phyloP scores from a whole-genome alignment of 2,888 invertebrate species.

The Schizotus pectinicornis region DNA sequence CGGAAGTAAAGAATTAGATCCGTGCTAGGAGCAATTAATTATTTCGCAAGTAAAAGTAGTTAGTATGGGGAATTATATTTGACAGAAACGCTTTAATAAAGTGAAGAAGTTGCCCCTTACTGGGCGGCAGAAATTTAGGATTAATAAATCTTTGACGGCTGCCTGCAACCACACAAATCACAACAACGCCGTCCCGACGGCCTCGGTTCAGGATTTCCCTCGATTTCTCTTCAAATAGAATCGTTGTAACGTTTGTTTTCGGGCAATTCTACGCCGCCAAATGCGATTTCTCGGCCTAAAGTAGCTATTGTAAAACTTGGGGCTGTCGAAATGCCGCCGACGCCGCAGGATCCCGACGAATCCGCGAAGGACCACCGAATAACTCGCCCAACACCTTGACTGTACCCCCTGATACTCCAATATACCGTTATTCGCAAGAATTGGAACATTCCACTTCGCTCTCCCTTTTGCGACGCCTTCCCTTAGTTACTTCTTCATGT shows the following conservation, averaged over 20 bases:
- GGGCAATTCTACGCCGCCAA: conserved; percentile 35
- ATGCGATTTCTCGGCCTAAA: conserved; percentile 34
- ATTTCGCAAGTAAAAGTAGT: conserved; percentile 21
- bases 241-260: conserved; percentile 40
- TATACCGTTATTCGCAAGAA: conserved; percentile 5
- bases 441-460: conserved; percentile 10
- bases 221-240: conserved; percentile 40
- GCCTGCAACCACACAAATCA: conserved; percentile 40
- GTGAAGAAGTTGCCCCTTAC: conserved; percentile 29
- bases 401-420: conserved; percentile 13
- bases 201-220: conserved; percentile 28
- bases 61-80: conserved; percentile 26
- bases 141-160: conserved; percentile 37
- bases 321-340: conserved; percentile 29
- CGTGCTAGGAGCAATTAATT: conserved; percentile 20
- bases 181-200: conserved; percentile 36
- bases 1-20: conserved; percentile 15
- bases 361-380: conserved; percentile 22
- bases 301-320: conserved; percentile 36
- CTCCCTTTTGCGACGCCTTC: too few relatives aligned
- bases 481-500: conserved; percentile 12
- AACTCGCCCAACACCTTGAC: conserved; percentile 15
- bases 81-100: conserved; percentile 36
- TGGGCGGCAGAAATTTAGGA: conserved; percentile 32
- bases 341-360: conserved; percentile 22